These are phyloP conservation scores for Plodia interpunctella DNA, from an alignment of 1,140 invertebrate genomes.

Conservation along the genomic window DNA sequence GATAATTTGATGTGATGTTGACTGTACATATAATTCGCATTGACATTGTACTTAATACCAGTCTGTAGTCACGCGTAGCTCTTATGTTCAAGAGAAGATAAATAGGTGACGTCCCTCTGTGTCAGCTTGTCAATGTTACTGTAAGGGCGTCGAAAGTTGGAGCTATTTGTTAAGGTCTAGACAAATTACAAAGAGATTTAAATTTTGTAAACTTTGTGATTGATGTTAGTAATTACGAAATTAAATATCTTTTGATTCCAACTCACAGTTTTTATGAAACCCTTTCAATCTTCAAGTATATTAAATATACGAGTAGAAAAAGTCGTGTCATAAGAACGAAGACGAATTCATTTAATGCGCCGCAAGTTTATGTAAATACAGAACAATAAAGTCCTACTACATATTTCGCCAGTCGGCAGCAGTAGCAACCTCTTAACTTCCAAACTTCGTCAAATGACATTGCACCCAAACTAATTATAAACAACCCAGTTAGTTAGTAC, in stretches of 20 bases:
- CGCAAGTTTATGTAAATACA: not conserved
- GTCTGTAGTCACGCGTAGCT: slow-evolving; percentile 6
- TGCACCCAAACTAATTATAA: slow-evolving; percentile 1
- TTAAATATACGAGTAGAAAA: no score
- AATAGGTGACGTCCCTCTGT: not conserved
- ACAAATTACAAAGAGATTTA: not conserved
- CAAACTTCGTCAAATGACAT: slow-evolving; percentile 1
- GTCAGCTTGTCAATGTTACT: not conserved
- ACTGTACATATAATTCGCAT: slow-evolving; percentile 22
- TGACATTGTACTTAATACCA: slow-evolving; percentile 34
- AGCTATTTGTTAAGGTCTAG: slow-evolving; percentile 4
- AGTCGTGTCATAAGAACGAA: no score
- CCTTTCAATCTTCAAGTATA: no score
- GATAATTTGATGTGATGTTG: not conserved
- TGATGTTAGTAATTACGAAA: no score
- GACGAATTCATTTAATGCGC: no score
- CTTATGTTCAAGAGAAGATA: slow-evolving; percentile 7
- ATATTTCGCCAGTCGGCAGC: not conserved
- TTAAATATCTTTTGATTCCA: no score
- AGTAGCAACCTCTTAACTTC: not conserved
- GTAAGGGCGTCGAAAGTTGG: not conserved
- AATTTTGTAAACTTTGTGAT: no score
- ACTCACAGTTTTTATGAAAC: no score
- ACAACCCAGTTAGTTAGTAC: slow-evolving; percentile 1
- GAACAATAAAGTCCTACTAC: not conserved